Conservation (phyloP, 2,888 invertebrate genomes). For the Phortica okadai region DNA sequence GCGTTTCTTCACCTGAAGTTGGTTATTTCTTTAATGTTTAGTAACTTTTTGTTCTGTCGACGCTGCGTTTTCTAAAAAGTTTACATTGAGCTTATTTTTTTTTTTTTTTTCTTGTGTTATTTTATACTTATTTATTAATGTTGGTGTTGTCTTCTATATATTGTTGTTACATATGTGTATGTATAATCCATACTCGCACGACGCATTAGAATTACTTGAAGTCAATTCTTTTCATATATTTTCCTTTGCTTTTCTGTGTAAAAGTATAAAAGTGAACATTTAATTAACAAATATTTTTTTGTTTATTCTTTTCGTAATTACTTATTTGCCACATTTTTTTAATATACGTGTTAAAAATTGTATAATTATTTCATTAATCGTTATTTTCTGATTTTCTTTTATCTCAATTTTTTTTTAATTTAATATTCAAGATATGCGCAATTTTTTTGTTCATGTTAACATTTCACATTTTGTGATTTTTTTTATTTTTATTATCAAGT, state of each 20-base stretch:
- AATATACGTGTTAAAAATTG: constrained; percentile 53
- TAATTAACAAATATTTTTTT: constrained; percentile 46
- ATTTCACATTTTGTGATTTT: constrained; percentile 57
- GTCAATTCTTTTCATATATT: constrained; percentile 46
- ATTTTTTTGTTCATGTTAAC: constrained; percentile 70
- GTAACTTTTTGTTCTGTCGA: too few relatives aligned
- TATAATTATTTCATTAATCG: constrained; percentile 52
- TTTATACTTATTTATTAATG: constrained; percentile 22
- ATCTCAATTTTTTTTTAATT: constrained; percentile 39
- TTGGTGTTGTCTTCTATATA: constrained; percentile 15
- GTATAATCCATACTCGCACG: constrained; percentile 35
- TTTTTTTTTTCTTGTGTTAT: constrained; percentile 24
- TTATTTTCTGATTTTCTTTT: constrained; percentile 41
- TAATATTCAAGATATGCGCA: constrained; percentile 69
- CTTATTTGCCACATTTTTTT: constrained; percentile 42
- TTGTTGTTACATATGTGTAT: constrained; percentile 30
- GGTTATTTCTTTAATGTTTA: too few relatives aligned
- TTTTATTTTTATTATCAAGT: constrained; percentile 53
- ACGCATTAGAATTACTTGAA: constrained; percentile 37
- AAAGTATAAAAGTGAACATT: constrained; percentile 73
- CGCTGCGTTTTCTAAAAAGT: too few relatives aligned
- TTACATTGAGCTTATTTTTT: constrained; percentile 19
- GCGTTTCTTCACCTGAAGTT: too few relatives aligned
- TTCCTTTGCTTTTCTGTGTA: constrained; percentile 57
- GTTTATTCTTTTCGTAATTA: constrained; percentile 18